These are phyloP conservation scores for Mythimna impura DNA, from an alignment of 2,888 invertebrate species.

Conservation along the genomic window DNA sequence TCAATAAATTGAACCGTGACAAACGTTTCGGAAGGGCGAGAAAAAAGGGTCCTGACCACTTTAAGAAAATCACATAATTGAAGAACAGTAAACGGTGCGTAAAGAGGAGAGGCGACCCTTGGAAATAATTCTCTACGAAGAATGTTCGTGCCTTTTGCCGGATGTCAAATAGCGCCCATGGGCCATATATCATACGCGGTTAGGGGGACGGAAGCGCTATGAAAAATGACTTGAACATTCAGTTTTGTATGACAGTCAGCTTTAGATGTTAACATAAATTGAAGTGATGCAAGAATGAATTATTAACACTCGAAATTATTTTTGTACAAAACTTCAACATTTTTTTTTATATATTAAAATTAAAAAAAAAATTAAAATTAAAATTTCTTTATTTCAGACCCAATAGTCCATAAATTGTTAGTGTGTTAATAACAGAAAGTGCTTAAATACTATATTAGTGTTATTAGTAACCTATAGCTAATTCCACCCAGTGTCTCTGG, in stretches of 20 bases:
- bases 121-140: constrained; percentile 78
- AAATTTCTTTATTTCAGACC: too few species aligned
- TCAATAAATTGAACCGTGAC: constrained; percentile 77
- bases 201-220: constrained; percentile 75
- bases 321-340: too few species aligned
- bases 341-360: too few species aligned
- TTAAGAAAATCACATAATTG: constrained; percentile 90
- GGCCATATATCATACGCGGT: constrained; percentile 84
- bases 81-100: constrained; percentile 89
- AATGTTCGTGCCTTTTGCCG: constrained; percentile 76
- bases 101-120: constrained; percentile 83
- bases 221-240: constrained; percentile 74
- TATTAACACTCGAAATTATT: neutral
- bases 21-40: constrained; percentile 69
- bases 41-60: constrained; percentile 84
- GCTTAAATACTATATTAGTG: too few species aligned
- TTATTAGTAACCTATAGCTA: too few species aligned
- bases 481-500: too few species aligned
- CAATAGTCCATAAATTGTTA: too few species aligned
- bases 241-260: constrained; percentile 41
- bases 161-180: constrained; percentile 79
- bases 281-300: constrained; percentile 1
- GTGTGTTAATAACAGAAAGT: too few species aligned
- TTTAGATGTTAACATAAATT: constrained; percentile 50
- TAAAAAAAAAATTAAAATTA: too few species aligned